These are phyloP conservation scores for Dolichallabes microphthalmus DNA, from an alignment of 2,113 vertebrate species.

Conservation along the genomic window DNA sequence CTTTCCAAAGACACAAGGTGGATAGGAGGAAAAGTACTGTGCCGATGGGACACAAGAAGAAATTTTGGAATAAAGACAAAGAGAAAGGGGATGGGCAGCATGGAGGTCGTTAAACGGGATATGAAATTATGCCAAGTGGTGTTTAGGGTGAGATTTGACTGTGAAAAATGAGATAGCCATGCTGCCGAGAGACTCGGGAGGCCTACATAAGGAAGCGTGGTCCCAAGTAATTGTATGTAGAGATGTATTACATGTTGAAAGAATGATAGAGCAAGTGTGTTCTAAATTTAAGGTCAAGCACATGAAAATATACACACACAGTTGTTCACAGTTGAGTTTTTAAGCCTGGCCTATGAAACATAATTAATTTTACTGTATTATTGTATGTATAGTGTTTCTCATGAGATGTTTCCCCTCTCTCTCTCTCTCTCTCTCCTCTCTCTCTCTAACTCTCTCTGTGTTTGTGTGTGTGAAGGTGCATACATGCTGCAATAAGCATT, in stretches of 20 bases:
- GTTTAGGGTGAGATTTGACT: constrained; percentile 3
- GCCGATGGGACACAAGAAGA: constrained; percentile 47
- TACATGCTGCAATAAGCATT: constrained; percentile 53
- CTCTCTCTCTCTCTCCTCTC: too few relatives aligned
- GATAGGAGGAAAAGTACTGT: constrained; percentile 36
- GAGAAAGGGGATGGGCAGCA: constrained; percentile 60
- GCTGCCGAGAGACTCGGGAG: constrained; percentile 38
- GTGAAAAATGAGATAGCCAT: constrained; percentile 31
- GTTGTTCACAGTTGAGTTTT: constrained; percentile 1
- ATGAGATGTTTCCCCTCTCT: constrained; percentile 40
- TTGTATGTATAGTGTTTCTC: constrained; percentile 43
- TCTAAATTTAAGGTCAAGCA: constrained; percentile 33
- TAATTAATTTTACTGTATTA: not conserved
- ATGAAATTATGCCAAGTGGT: constrained; percentile 12
- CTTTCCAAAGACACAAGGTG: constrained; percentile 78
- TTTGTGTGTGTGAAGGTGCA: constrained; percentile 35
- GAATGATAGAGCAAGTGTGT: constrained; percentile 37
- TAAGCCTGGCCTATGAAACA: not conserved
- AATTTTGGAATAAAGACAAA: constrained; percentile 31
- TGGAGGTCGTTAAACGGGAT: constrained; percentile 35
- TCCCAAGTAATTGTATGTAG: constrained; percentile 35
- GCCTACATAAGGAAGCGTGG: constrained; percentile 23
- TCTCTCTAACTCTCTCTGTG: constrained; percentile 40
- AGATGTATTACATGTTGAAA: constrained; percentile 44
- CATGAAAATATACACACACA: not conserved